A percentile compares a stretch with the other conserved stretches of the same genome.
phyloP scores from a whole-genome alignment of 2,797 vertebrate genomes.

The Trematomus bernacchii region DNA sequence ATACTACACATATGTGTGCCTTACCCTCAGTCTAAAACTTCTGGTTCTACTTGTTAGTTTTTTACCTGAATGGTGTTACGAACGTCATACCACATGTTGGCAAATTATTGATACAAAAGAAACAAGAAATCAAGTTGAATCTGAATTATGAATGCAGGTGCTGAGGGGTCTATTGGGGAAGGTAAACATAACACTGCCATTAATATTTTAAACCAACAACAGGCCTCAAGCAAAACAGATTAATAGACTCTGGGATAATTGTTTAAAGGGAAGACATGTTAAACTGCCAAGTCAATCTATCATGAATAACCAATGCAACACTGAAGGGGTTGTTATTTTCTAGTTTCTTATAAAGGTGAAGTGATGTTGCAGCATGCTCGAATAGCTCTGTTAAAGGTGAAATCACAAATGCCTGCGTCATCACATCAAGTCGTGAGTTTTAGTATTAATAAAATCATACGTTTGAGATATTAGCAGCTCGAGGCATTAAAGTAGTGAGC shows the following conservation, averaged over 20 bases:
- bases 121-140: slow-evolving; percentile 1
- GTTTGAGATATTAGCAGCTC: background rate
- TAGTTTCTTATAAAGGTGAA: slow-evolving; percentile 6
- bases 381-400: background rate
- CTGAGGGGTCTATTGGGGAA: background rate
- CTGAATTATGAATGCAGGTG: slow-evolving; percentile 1
- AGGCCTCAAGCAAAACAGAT: background rate
- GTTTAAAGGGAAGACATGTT: background rate
- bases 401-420: background rate
- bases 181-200: background rate
- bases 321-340: background rate
- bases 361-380: slow-evolving; percentile 15
- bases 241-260: background rate
- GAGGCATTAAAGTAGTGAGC: background rate
- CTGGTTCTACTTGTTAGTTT: background rate
- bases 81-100: background rate
- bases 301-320: background rate
- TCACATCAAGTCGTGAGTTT: background rate
- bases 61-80: background rate
- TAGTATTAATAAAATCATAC: slow-evolving; percentile 4
- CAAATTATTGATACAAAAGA: slow-evolving; percentile 10
- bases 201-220: slow-evolving; percentile 2
- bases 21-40: background rate
- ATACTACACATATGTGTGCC: too few relatives aligned
- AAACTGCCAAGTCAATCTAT: background rate